A percentile compares a stretch with the other conserved stretches of the same genome.
These are phyloP conservation scores for Calephelis perditalis DNA, from an alignment of 2,888 invertebrate species.

Conservation along the genomic window DNA sequence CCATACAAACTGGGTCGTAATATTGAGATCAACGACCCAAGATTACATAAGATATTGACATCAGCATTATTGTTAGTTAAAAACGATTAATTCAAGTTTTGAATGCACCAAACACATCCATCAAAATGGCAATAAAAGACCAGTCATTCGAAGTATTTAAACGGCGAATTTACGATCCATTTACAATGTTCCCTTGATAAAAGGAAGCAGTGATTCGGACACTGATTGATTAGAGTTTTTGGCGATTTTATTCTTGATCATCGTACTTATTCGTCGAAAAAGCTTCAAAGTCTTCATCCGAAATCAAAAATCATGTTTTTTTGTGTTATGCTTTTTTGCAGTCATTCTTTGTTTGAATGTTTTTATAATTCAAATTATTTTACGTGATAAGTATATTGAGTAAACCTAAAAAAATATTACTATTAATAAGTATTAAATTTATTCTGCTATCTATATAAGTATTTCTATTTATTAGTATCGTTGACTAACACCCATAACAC, in stretches of 20 bases:
- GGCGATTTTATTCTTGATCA: neutral
- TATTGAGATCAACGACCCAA: conserved; percentile 23
- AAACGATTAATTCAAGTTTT: conserved; percentile 7
- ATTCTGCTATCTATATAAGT: no score
- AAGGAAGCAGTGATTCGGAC: neutral
- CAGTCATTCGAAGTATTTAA: conserved; percentile 7
- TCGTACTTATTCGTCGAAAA: no score
- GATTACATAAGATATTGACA: conserved; percentile 26
- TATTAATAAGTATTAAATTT: no score
- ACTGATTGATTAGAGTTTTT: neutral
- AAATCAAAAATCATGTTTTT: no score
- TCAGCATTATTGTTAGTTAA: conserved; percentile 20
- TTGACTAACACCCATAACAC: no score
- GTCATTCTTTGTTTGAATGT: no score
- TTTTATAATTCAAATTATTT: no score
- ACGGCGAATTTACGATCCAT: neutral
- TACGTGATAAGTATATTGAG: no score
- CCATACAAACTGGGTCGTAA: conserved; percentile 22
- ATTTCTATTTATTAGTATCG: no score
- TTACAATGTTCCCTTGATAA: neutral
- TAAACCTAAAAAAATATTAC: no score
- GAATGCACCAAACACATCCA: conserved; percentile 10
- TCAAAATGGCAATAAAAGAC: neutral
- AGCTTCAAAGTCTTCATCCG: no score
- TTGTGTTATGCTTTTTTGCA: no score